These are phyloP conservation scores for Tapera naevia DNA, from an alignment of 2,797 vertebrate genomes.

Conservation along the genomic window DNA sequence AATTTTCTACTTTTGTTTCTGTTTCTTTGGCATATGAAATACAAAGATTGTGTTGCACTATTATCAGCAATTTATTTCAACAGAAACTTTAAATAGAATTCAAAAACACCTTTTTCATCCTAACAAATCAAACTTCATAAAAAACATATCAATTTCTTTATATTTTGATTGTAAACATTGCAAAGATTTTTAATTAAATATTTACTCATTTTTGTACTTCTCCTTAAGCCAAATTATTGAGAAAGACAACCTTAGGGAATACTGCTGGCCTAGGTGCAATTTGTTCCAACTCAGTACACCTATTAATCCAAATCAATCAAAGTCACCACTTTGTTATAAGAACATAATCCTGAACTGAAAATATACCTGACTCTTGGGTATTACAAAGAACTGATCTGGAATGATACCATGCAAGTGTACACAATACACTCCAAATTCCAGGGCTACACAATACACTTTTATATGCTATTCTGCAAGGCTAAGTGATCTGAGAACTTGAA, in stretches of 20 bases:
- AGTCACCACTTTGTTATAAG: neutral
- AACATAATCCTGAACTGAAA: neutral
- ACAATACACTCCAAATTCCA: neutral
- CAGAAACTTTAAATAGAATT: neutral
- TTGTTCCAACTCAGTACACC: neutral
- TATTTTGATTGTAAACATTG: neutral
- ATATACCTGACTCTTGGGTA: neutral
- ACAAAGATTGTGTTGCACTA: neutral
- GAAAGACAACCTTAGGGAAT: neutral
- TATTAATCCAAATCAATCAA: constrained; percentile 9
- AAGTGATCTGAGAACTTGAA: neutral
- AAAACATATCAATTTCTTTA: neutral
- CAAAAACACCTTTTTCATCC: neutral
- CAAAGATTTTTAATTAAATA: fast-evolving
- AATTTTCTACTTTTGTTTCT: neutral
- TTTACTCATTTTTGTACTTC: neutral
- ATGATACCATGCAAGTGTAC: neutral
- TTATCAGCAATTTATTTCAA: neutral
- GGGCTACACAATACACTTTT: neutral
- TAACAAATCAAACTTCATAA: neutral
- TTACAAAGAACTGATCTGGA: neutral
- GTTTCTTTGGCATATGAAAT: neutral
- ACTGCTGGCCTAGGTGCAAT: neutral
- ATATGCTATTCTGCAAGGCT: neutral
- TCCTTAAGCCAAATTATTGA: neutral